phyloP scores from a whole-genome alignment of 1,140 invertebrate genomes.

The Drosophila ambigua region DNA sequence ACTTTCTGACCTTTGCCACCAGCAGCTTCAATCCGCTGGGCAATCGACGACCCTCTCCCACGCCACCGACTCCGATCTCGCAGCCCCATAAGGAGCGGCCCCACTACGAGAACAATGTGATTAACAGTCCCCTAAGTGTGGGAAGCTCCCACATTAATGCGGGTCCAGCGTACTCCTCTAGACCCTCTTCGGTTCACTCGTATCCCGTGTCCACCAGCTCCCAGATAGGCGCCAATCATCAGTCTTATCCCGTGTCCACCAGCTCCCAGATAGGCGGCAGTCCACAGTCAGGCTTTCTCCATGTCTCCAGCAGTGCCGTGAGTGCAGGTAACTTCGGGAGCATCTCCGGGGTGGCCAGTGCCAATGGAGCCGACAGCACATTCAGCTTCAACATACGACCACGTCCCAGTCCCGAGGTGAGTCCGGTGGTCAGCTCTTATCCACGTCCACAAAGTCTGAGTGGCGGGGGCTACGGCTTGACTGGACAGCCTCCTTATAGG shows the following conservation, averaged over 20 bases:
- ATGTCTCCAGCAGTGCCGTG: constrained; percentile 67
- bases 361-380: constrained; percentile 75
- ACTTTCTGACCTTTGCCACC: constrained; percentile 68
- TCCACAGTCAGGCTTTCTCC: constrained; percentile 49
- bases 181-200: constrained; percentile 31
- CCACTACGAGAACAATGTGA: constrained; percentile 34
- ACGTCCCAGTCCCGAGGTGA: constrained; percentile 56
- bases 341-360: constrained; percentile 71
- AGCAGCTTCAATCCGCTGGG: constrained; percentile 58
- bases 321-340: constrained; percentile 67
- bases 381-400: constrained; percentile 81
- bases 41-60: constrained; percentile 44
- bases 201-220: constrained; percentile 49
- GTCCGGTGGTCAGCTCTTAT: constrained; percentile 43
- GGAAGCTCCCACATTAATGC: constrained; percentile 16
- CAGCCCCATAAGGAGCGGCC: constrained; percentile 47
- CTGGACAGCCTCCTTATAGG: constrained; percentile 34
- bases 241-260: constrained; percentile 20
- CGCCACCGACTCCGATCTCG: constrained; percentile 41
- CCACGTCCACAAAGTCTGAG: constrained; percentile 25
- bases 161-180: constrained; percentile 32
- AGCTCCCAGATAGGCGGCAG: constrained; percentile 49
- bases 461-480: constrained; percentile 47
- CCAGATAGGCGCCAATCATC: constrained; percentile 32
- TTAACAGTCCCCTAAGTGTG: constrained; percentile 54